phyloP scores from a whole-genome alignment of 1,140 invertebrate species.

The Eciton burchellii region DNA sequence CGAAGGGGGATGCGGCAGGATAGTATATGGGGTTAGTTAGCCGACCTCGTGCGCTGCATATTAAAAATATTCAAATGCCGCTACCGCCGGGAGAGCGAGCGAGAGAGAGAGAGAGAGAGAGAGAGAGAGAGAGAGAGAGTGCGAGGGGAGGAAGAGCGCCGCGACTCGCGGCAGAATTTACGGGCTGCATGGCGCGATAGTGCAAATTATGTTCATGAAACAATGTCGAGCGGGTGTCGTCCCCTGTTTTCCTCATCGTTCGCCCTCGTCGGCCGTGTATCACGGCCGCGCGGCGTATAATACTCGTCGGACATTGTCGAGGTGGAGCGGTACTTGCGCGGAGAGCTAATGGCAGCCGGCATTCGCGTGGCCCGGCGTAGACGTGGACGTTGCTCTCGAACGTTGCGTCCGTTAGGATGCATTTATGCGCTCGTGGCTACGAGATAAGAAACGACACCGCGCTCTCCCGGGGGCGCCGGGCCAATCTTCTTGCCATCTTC shows the following conservation, averaged over 20 bases:
- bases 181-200: conserved; percentile 76
- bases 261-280: conserved; percentile 46
- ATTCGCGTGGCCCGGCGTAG: conserved; percentile 44
- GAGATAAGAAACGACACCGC: conserved; percentile 81
- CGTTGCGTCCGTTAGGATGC: conserved; percentile 76
- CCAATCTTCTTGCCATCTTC: conserved; percentile 79
- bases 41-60: conserved; percentile 80
- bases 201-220: conserved; percentile 83
- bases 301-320: conserved; percentile 33
- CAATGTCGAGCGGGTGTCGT: conserved; percentile 73
- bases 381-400: conserved; percentile 58
- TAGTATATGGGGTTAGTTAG: conserved; percentile 82
- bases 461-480: conserved; percentile 65
- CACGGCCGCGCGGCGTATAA: conserved; percentile 14
- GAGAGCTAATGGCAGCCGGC: conserved; percentile 3
- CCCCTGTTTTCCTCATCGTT: conserved; percentile 39
- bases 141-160: conserved; percentile 12
- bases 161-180: conserved; percentile 75
- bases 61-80: conserved; percentile 84
- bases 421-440: conserved; percentile 80
- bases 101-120: background rate
- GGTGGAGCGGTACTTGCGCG: conserved; percentile 1
- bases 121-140: background rate
- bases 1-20: conserved; percentile 43
- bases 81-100: conserved; percentile 1